Conservation (phyloP, 2,113 vertebrate species). For the Columba livia region DNA sequence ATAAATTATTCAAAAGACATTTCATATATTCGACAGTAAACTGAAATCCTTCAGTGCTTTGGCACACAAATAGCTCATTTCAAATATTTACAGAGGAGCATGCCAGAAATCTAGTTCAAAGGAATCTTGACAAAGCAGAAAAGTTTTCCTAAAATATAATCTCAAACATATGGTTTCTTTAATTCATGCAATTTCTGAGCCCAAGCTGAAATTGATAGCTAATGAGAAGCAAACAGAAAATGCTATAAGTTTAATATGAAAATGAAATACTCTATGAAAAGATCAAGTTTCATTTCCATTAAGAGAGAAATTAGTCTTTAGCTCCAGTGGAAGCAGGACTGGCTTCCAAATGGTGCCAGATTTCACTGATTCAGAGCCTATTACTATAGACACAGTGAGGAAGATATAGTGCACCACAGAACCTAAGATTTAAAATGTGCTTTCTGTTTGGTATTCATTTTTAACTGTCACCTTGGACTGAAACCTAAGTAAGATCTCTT, state of each 20-base stretch:
- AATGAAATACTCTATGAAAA: neutral
- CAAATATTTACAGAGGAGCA: constrained; percentile 38
- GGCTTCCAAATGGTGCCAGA: neutral
- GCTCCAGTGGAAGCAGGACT: neutral
- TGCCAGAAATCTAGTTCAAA: constrained; percentile 32
- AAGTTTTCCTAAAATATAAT: constrained; percentile 24
- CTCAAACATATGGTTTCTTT: constrained; percentile 20
- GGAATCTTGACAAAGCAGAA: neutral
- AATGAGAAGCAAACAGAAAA: neutral
- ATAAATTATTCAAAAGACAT: constrained; percentile 10
- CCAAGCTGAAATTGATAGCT: neutral
- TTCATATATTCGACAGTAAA: constrained; percentile 2
- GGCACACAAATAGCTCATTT: neutral
- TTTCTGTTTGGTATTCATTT: neutral
- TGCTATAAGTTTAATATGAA: neutral
- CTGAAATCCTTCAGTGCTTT: neutral
- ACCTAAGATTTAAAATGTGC: neutral
- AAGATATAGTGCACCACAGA: neutral
- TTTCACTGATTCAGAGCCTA: neutral
- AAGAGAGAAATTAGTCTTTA: neutral
- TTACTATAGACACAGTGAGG: neutral
- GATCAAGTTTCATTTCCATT: neutral
- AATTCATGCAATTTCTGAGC: neutral
- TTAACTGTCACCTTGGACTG: neutral
- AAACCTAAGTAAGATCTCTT: neutral